phyloP scores from a whole-genome alignment of 1,140 invertebrate species.

The Anagrus nilaparvatae region DNA sequence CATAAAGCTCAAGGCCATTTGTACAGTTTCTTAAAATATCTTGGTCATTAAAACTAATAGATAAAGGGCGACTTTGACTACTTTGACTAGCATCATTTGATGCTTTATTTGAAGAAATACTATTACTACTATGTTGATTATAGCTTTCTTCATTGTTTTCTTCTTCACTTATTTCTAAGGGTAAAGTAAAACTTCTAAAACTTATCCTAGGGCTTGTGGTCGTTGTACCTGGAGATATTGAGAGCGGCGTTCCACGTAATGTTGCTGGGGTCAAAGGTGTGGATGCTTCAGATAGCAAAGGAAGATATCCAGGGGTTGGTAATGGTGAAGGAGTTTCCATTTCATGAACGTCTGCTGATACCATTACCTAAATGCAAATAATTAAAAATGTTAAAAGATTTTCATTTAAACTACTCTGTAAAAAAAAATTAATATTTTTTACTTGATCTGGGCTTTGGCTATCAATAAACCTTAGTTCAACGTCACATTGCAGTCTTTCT shows the following conservation, averaged over 20 bases:
- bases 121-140: constrained; percentile 18
- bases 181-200: constrained; percentile 39
- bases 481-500: constrained; percentile 42
- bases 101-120: constrained; percentile 18
- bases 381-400: not conserved
- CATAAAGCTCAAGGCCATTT: no score
- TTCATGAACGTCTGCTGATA: constrained; percentile 37
- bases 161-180: constrained; percentile 27
- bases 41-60: no score
- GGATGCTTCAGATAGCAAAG: constrained; percentile 36
- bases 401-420: not conserved
- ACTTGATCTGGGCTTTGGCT: constrained; percentile 48
- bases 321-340: constrained; percentile 39
- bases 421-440: constrained; percentile 3
- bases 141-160: constrained; percentile 20
- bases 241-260: constrained; percentile 30
- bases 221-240: constrained; percentile 28
- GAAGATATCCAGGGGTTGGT: constrained; percentile 37
- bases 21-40: no score
- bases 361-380: constrained; percentile 32
- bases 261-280: constrained; percentile 35
- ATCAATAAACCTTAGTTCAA: constrained; percentile 46
- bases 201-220: constrained; percentile 37
- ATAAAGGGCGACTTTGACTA: not conserved
- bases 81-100: not conserved